A percentile compares a stretch with the other conserved stretches of the same genome.
Conservation (phyloP, 2,888 invertebrate genomes). For the Caenorhabditis drosophilae region DNA sequence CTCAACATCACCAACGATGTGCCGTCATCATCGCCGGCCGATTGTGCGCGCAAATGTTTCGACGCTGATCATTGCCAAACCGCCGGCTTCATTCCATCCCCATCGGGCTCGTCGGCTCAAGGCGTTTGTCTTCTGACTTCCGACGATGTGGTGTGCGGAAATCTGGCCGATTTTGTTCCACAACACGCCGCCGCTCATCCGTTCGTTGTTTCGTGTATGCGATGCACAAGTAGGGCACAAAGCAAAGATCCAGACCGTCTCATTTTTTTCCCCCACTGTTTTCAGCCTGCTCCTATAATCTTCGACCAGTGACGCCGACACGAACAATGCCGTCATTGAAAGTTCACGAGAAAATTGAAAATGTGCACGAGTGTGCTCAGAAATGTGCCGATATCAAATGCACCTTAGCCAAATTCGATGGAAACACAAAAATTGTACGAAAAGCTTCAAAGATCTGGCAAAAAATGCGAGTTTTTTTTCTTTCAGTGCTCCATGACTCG, state of each 20-base stretch:
- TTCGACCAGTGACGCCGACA: slow-evolving; percentile 52
- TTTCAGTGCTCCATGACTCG: slow-evolving; percentile 63
- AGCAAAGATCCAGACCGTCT: not conserved
- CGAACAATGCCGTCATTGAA: slow-evolving; percentile 54
- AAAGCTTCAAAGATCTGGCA: not conserved
- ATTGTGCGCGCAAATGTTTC: slow-evolving; percentile 66
- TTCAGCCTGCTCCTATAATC: slow-evolving; percentile 63
- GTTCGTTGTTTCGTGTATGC: slow-evolving; percentile 66
- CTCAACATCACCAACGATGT: slow-evolving; percentile 68
- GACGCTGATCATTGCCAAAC: slow-evolving; percentile 62
- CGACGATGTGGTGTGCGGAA: slow-evolving; percentile 55
- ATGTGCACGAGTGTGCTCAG: slow-evolving; percentile 63
- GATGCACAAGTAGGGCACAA: slow-evolving; percentile 58
- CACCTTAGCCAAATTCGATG: slow-evolving; percentile 61
- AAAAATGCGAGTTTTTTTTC: not conserved
- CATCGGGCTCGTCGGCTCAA: slow-evolving; percentile 52
- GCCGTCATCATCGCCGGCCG: slow-evolving; percentile 65
- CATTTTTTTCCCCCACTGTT: not conserved
- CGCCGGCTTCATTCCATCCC: slow-evolving; percentile 67
- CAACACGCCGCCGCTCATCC: slow-evolving; percentile 66
- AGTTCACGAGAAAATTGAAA: slow-evolving; percentile 44
- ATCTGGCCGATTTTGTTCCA: slow-evolving; percentile 55
- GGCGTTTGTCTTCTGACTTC: slow-evolving; percentile 67
- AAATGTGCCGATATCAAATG: slow-evolving; percentile 58
- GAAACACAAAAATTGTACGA: slow-evolving; percentile 55